Conservation (phyloP, 2,888 invertebrate species). For the Subacronicta megacephala region DNA sequence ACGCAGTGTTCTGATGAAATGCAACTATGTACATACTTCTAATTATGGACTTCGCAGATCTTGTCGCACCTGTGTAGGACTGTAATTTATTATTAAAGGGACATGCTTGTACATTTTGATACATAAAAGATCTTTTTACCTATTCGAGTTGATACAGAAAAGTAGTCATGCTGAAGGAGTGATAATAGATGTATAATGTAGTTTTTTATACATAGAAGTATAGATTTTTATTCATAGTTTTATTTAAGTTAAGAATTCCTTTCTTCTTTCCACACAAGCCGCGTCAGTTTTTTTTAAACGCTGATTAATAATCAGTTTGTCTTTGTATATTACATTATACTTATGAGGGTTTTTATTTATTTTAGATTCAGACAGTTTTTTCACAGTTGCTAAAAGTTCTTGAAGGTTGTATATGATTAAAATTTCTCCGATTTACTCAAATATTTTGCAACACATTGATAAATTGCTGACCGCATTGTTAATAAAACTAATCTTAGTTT, state of each 20-base stretch:
- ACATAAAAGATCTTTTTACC: neutral
- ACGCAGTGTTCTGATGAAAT: too few species aligned
- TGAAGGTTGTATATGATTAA: too few species aligned
- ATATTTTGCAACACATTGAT: too few species aligned
- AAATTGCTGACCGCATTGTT: too few species aligned
- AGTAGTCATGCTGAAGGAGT: slow-evolving; percentile 3
- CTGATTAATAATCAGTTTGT: neutral
- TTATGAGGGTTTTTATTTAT: neutral
- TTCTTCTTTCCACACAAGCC: neutral
- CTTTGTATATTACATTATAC: neutral
- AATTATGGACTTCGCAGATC: too few species aligned
- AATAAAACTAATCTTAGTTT: too few species aligned
- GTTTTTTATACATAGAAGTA: slow-evolving; percentile 6
- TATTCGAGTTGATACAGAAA: neutral
- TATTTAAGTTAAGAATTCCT: slow-evolving; percentile 21
- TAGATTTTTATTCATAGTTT: slow-evolving; percentile 32
- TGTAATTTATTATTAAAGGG: too few species aligned
- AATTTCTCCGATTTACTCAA: too few species aligned
- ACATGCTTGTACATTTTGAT: too few species aligned
- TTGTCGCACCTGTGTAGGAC: too few species aligned
- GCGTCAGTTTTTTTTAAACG: neutral
- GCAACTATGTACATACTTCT: too few species aligned
- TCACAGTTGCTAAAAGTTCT: too few species aligned
- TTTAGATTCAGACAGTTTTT: neutral
- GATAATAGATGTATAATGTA: slow-evolving; percentile 7